A percentile compares a stretch with the other conserved stretches of the same genome.
Evolutionary conservation across 2,113 vertebrate species (phyloP).

Genomic region (Myrmophylax atrothorax): DNA sequence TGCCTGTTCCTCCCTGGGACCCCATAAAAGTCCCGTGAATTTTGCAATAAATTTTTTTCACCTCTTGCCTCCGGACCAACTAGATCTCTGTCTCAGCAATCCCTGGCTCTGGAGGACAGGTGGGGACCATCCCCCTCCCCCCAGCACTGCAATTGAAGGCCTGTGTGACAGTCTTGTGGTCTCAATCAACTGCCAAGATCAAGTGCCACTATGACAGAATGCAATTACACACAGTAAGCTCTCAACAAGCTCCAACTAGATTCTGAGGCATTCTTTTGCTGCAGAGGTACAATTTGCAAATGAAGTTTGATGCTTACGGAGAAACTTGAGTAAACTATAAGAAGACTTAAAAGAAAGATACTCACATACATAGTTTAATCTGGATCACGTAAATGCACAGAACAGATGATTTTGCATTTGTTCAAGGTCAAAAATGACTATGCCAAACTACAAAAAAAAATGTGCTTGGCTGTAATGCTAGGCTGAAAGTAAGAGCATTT

Average conservation of each 20-base stretch:
- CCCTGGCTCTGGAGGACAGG: too few species aligned
- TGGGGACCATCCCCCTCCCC: too few species aligned
- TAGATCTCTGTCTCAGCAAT: too few species aligned
- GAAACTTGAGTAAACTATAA: not conserved
- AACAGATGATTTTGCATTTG: not conserved
- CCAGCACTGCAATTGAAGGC: not conserved
- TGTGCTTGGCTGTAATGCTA: not conserved
- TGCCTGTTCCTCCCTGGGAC: too few species aligned
- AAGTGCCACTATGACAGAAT: not conserved
- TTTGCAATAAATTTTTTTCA: too few species aligned
- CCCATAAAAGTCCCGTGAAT: too few species aligned
- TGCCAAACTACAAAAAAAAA: not conserved
- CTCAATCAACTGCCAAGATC: not conserved
- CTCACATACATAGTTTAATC: not conserved
- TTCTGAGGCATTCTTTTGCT: not conserved
- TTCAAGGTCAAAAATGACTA: not conserved
- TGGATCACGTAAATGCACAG: not conserved
- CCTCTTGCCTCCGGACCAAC: too few species aligned
- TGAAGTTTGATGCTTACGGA: not conserved
- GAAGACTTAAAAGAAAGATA: not conserved
- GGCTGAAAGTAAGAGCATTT: not conserved
- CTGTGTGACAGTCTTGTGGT: not conserved
- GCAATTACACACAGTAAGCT: not conserved
- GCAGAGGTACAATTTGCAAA: not conserved
- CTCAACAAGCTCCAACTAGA: not conserved